These are phyloP conservation scores for Gastrophysa polygoni DNA, from an alignment of 2,888 invertebrate genomes.

Conservation along the genomic window DNA sequence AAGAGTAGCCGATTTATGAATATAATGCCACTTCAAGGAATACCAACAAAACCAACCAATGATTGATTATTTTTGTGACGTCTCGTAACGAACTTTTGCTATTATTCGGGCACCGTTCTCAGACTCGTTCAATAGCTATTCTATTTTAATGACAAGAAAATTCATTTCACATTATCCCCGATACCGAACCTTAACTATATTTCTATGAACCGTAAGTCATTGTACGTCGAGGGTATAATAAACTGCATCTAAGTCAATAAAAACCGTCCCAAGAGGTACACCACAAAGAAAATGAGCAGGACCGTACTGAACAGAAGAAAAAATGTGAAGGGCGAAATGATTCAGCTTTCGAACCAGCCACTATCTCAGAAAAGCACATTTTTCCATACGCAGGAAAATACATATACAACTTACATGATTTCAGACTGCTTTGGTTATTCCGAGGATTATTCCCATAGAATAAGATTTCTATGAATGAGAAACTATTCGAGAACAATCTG, in stretches of 20 bases:
- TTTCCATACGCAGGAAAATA: no score
- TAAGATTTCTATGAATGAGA: no score
- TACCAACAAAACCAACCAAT: slow-evolving; percentile 22
- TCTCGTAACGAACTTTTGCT: neutral
- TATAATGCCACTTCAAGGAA: neutral
- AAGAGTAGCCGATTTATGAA: neutral
- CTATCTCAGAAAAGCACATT: no score
- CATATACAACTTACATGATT: no score
- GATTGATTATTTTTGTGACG: neutral
- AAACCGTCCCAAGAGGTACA: slow-evolving; percentile 23
- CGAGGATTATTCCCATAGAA: no score
- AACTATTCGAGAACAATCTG: no score
- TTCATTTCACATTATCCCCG: slow-evolving; percentile 25
- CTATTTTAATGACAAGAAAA: slow-evolving; percentile 28
- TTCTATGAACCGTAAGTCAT: slow-evolving; percentile 24
- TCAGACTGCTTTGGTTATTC: no score
- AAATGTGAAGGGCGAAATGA: neutral
- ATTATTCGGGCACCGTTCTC: neutral
- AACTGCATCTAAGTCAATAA: slow-evolving; percentile 35
- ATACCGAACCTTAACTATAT: slow-evolving; percentile 3
- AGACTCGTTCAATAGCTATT: slow-evolving; percentile 9
- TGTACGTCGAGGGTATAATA: slow-evolving; percentile 27
- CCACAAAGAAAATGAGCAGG: slow-evolving; percentile 4
- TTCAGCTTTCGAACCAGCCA: no score
- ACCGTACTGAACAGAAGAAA: neutral